Evolutionary conservation across 2,888 invertebrate species (phyloP), one percentile per base, ranked within the genome.

Genomic region (Cataglyphis altisquamis): DNA sequence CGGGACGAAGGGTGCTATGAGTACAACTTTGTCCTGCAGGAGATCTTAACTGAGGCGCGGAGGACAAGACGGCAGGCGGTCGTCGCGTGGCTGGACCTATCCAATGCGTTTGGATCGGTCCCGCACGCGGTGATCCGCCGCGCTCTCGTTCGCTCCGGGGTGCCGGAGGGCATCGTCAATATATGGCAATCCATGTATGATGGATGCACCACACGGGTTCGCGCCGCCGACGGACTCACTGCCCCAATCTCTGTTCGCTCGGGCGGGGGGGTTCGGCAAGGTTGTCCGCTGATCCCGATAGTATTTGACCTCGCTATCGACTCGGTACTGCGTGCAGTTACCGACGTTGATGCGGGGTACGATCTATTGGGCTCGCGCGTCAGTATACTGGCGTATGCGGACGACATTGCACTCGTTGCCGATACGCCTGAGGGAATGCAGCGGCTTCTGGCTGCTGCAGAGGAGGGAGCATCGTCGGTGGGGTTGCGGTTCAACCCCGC

Each of bases 221-320:
- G 25, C 0, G 18, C 72, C 3, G 10, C 18, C 18, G 55, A 60
- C 5, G 57, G 10, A 0, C 84, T 21, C 70, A 89, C 89, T 0
- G 82, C 87, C 8, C n/a, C 75, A 3, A 91, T 94, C 21, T 67
- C 72, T 0, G 89, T 93, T 68, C 36, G 64, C 0, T 86, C 90
- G 3, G 93, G n/a, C n/a, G n/a, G n/a, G n/a, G n/a, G 94, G 2
- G 93, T 95, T 0, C 87, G 91, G 1, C 93, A 94, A 87, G 94
- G 94, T 5, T 91, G 91, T 74, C 93, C 94, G 1, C 78, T 93
- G 0, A 92, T 91, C 72, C 92, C 93, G 0, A 89, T 93, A 21
- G 66, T 39, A 39, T 39, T 39, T 9, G 8, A 39, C 36, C 36
- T 39, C 6, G 8, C 36, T 41, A 41, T 41, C 10, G 41, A 41